Evolutionary conservation across 2,888 invertebrate genomes (phyloP).

Genomic region (Eilema griseolum): DNA sequence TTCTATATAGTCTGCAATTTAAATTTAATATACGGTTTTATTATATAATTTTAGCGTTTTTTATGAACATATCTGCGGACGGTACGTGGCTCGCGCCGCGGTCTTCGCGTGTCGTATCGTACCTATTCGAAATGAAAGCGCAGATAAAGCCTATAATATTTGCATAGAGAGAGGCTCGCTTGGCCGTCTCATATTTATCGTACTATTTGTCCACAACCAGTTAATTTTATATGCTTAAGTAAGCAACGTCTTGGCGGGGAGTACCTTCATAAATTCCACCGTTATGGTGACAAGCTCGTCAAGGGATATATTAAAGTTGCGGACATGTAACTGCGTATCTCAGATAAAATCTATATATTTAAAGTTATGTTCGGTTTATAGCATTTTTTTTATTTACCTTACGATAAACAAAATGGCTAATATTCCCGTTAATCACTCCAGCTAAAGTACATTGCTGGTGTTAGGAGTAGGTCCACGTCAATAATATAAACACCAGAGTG

Average conservation of each 20-base stretch:
- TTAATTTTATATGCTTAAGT: conserved; percentile 55
- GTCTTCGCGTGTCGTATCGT: conserved; percentile 43
- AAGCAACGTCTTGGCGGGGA: conserved; percentile 34
- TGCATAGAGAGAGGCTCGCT: conserved; percentile 73
- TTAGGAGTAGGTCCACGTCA: not conserved
- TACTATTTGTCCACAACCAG: conserved; percentile 62
- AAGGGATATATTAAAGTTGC: conserved; percentile 7
- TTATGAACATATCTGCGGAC: conserved; percentile 33
- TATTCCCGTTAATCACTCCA: not conserved
- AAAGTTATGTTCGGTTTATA: not conserved
- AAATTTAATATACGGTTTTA: too few relatives aligned
- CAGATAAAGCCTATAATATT: conserved; percentile 80
- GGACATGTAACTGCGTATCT: not conserved
- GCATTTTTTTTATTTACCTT: too few relatives aligned
- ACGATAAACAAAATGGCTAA: too few relatives aligned
- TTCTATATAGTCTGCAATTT: too few relatives aligned
- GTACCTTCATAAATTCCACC: conserved; percentile 31
- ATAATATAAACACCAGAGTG: not conserved
- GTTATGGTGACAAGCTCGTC: conserved; percentile 27
- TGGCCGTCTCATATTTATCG: conserved; percentile 68
- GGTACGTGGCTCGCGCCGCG: conserved; percentile 43
- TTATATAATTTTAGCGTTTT: not conserved
- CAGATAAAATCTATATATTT: not conserved
- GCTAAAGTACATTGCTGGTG: not conserved
- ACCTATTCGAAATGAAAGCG: conserved; percentile 51